These are phyloP conservation scores for Penaeus chinensis DNA, from an alignment of 1,140 invertebrate genomes.

Conservation along the genomic window DNA sequence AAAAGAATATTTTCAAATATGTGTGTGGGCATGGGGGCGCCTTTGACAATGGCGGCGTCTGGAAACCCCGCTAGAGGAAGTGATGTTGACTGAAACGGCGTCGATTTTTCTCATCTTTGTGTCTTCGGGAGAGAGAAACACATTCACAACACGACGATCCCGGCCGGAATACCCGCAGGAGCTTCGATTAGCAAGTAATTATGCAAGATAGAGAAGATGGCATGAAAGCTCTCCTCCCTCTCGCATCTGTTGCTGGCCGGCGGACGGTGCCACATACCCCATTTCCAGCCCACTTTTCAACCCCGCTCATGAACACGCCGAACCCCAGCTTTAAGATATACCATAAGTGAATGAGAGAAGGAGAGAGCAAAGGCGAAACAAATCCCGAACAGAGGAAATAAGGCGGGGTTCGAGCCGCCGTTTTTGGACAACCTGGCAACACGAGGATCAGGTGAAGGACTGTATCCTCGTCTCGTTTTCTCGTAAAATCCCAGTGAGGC, in stretches of 20 bases:
- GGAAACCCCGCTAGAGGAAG: not conserved
- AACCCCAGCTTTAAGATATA: too few relatives aligned
- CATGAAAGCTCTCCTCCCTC: not conserved
- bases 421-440: conserved; percentile 29
- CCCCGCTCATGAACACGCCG: too few relatives aligned
- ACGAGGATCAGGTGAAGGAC: not conserved
- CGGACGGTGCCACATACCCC: too few relatives aligned
- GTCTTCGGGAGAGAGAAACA: not conserved
- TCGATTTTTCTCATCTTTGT: conserved; percentile 20
- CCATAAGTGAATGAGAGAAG: too few relatives aligned
- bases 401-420: too few relatives aligned
- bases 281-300: too few relatives aligned
- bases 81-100: not conserved
- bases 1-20: too few relatives aligned
- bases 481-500: conserved; percentile 35
- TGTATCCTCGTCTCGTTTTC: not conserved
- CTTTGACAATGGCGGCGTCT: not conserved
- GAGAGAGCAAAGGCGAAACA: too few relatives aligned
- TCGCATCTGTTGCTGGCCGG: too few relatives aligned
- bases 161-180: conserved; percentile 22
- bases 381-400: too few relatives aligned
- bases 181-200: conserved; percentile 28
- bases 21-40: too few relatives aligned
- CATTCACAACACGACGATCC: not conserved
- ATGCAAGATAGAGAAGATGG: conserved; percentile 29